Evolutionary conservation across 2,113 vertebrate species (phyloP).

Genomic region (Rhinogobius similis): DNA sequence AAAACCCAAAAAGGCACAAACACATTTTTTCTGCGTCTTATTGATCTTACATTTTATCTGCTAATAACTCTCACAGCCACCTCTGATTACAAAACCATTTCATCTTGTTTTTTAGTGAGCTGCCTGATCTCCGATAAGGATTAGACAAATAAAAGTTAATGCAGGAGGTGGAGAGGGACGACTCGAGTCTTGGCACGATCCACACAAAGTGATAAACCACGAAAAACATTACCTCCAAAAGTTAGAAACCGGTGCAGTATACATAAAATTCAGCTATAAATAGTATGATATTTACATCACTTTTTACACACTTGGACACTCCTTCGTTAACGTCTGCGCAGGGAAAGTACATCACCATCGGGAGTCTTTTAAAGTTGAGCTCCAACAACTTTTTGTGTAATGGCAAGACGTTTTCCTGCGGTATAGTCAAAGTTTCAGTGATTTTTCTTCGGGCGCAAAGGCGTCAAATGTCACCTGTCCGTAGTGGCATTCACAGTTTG

Average conservation of each 20-base stretch:
- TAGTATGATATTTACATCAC: slow-evolving; percentile 22
- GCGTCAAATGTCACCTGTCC: neutral
- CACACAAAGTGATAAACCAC: slow-evolving; percentile 5
- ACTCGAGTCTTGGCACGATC: slow-evolving; percentile 26
- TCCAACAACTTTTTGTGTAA: no score
- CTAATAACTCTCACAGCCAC: neutral
- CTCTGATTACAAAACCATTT: neutral
- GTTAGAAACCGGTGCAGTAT: slow-evolving; percentile 2
- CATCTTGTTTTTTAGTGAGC: slow-evolving; percentile 5
- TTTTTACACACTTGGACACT: neutral
- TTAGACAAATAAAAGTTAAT: neutral
- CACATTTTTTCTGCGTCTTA: neutral
- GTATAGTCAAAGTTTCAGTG: neutral
- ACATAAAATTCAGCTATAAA: neutral
- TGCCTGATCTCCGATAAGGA: neutral
- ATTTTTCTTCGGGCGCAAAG: neutral
- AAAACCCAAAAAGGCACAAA: slow-evolving; percentile 11
- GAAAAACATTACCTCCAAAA: slow-evolving; percentile 5
- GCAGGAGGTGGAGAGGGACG: no score
- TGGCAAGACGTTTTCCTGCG: no score
- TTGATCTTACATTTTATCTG: neutral
- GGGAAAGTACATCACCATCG: no score
- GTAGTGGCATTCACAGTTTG: neutral
- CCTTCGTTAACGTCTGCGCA: neutral
- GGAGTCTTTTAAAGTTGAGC: slow-evolving; percentile 12